Percentiles rank a stretch among this genome's conserved stretches.
These are phyloP conservation scores for Mesocentrotus franciscanus DNA, from an alignment of 53 echinoderm and acorn worm genomes.

Conservation along the genomic window DNA sequence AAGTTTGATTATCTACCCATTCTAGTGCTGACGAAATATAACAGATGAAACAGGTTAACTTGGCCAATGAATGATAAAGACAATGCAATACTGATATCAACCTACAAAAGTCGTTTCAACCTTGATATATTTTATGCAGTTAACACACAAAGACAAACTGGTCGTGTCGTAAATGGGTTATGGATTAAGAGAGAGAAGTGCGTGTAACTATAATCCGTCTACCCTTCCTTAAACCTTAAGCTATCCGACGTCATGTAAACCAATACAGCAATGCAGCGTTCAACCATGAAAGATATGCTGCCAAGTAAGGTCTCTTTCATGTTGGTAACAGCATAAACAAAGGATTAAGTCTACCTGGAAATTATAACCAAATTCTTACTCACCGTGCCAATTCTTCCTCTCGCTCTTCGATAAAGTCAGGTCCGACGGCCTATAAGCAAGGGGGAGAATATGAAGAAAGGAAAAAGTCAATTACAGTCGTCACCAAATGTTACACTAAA, in stretches of 20 bases:
- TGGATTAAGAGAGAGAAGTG: background rate
- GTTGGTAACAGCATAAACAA: slow-evolving; percentile 53
- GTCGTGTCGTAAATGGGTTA: background rate
- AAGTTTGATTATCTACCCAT: background rate
- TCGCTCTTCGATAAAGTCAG: slow-evolving; percentile 82
- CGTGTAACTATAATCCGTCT: background rate
- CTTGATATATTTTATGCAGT: background rate
- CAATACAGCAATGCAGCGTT: background rate
- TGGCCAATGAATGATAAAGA: background rate
- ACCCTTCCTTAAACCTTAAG: slow-evolving; percentile 12
- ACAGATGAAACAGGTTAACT: background rate
- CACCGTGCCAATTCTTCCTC: slow-evolving; percentile 89
- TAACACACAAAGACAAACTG: background rate
- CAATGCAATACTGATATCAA: background rate
- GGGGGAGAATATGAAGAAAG: background rate
- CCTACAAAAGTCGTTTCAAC: background rate
- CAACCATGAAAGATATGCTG: background rate
- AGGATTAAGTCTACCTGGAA: slow-evolving; percentile 48
- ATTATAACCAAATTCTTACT: slow-evolving; percentile 44
- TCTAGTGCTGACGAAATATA: background rate
- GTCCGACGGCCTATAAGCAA: slow-evolving; percentile 76
- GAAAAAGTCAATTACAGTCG: background rate
- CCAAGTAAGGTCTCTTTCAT: background rate
- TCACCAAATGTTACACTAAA: background rate
- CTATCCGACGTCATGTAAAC: background rate